Conservation (phyloP, 2,797 vertebrate genomes). For the Phrynocephalus guinanensis region DNA sequence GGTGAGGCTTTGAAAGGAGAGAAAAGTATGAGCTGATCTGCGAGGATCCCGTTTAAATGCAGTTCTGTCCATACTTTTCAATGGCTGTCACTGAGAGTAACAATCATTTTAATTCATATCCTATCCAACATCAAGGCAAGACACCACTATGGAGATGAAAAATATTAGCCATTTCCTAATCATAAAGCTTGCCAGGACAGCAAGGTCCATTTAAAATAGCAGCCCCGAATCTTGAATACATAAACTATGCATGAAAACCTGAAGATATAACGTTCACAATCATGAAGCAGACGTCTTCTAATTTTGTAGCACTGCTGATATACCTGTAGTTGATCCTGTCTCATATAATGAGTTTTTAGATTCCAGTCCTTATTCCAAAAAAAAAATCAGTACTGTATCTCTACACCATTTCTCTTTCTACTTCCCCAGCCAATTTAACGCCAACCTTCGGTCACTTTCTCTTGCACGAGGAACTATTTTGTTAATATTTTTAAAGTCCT, state of each 20-base stretch:
- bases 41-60: too few species aligned
- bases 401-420: background rate
- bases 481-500: background rate
- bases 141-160: background rate
- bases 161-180: background rate
- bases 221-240: background rate
- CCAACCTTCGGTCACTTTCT: conserved; percentile 36
- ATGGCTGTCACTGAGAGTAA: background rate
- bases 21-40: background rate
- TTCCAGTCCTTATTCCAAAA: conserved; percentile 11
- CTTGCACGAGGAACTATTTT: conserved; percentile 4
- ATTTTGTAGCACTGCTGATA: conserved; percentile 36
- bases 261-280: background rate
- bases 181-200: background rate
- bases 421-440: conserved; percentile 29
- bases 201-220: background rate
- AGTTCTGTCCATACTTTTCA: too few species aligned
- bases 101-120: background rate
- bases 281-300: background rate
- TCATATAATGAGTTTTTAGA: conserved; percentile 1
- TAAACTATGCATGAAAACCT: background rate
- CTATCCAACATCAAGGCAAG: background rate
- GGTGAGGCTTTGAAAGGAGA: background rate
- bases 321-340: too few species aligned
- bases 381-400: background rate